These are phyloP conservation scores for Tyrannus savana DNA, from an alignment of 2,113 vertebrate genomes.

Conservation along the genomic window DNA sequence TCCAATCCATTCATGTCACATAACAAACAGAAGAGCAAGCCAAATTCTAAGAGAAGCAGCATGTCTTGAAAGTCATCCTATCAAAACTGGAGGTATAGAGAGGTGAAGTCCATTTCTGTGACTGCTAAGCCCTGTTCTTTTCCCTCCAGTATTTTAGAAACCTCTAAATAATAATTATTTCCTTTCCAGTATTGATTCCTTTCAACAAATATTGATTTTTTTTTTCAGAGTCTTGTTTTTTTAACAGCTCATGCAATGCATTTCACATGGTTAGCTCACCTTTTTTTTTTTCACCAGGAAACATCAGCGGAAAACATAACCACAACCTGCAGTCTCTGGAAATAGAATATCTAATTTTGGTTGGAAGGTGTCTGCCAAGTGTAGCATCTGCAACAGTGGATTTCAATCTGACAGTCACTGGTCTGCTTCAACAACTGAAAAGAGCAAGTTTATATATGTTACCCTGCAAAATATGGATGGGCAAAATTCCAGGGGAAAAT, in stretches of 20 bases:
- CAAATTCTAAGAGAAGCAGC: not conserved
- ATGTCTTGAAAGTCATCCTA: not conserved
- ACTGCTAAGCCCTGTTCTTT: not conserved
- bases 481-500: not conserved
- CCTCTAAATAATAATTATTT: not conserved
- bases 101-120: not conserved
- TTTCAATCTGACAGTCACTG: not conserved
- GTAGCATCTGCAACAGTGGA: not conserved
- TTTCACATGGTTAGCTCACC: not conserved
- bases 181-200: not conserved
- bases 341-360: not conserved
- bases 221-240: not conserved
- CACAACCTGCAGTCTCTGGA: not conserved
- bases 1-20: not conserved
- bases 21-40: not conserved
- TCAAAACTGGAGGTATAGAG: not conserved
- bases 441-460: not conserved
- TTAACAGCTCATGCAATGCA: not conserved
- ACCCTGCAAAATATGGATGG: not conserved
- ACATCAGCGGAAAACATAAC: not conserved
- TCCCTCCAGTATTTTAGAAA: not conserved
- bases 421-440: not conserved
- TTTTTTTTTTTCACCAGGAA: not conserved
- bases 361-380: not conserved
- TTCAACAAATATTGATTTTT: conserved; percentile 7